phyloP scores from a whole-genome alignment of 2,888 invertebrate species.

The Allacma fusca region DNA sequence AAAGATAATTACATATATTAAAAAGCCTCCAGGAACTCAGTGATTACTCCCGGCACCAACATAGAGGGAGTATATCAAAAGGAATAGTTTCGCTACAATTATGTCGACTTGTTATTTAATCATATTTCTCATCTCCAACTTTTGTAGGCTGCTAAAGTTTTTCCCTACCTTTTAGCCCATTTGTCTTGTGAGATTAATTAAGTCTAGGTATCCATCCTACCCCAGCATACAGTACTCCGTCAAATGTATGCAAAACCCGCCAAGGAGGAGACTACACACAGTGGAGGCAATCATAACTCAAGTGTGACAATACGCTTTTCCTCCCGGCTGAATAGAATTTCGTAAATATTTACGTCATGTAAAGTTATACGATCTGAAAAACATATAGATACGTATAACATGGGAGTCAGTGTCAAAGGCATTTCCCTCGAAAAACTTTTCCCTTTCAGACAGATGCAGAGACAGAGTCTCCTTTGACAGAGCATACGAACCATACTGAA shows the following conservation, averaged over 20 bases:
- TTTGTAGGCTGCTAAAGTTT: neutral
- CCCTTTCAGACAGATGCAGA: no score
- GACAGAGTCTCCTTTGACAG: neutral
- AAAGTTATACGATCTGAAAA: neutral
- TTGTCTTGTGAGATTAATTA: constrained; percentile 16
- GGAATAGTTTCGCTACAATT: neutral
- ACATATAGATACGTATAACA: no score
- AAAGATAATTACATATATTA: no score
- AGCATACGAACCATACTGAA: neutral
- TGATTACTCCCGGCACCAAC: neutral
- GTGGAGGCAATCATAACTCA: neutral
- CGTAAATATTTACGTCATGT: neutral
- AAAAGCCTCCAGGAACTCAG: neutral
- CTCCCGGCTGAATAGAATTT: neutral
- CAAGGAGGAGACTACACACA: no score
- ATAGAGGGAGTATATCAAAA: neutral
- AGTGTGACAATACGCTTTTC: neutral
- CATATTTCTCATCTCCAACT: constrained; percentile 7
- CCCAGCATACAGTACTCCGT: no score
- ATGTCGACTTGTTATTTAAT: constrained; percentile 16
- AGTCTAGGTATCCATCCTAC: neutral
- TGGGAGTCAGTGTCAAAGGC: no score
- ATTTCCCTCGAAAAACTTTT: no score
- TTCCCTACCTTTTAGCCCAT: neutral
- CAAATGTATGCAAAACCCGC: no score